Base-by-base conservation (phyloP, 2,113 vertebrate species). In the Eclectus roratus region DNA sequence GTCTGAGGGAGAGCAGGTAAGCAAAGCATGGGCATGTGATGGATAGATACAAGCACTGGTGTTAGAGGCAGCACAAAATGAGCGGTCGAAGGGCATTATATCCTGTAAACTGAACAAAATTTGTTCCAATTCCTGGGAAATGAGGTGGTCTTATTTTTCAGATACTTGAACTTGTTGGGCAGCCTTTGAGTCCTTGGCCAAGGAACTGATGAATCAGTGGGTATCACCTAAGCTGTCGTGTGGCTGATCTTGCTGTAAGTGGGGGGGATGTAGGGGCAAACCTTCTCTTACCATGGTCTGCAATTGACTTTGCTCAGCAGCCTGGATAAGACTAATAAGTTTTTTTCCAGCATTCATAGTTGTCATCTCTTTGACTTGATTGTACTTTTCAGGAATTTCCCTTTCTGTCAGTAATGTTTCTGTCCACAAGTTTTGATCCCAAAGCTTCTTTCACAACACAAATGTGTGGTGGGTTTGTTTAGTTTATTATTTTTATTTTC, bases 11-110 rank as follows among this genome's bases (percentile, higher is more conserved):
- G 37, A 37, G 37, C 37, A 21, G 43, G 53, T 16, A 19, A 71
- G 73, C 39, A 74, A 24, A 18, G 29, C 8, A 4, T 17, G 19
- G 46, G 10, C 21, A 3, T 41, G 65, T 41, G 21, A 4, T 47
- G 11, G 64, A 15, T 33, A 46, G 39, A 31, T 18, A 4, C 35
- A 72, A 47, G 37, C 55, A 41, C 7, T 3, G 0, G 0, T 17
- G 7, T 9, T 68, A 44, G 16, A 33, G 33, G 20, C 58, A 58
- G 55, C 61, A 61, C 65, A 68, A 49, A 85, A 55, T n/a, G 28
- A 66, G 46, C 35, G 60, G 50, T 56, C 0, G 1, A 47, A 80
- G 31, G 19, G 37, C 31, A 31, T 76, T 58, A 71, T 55, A 27
- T 33, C 4, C 3, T 3, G 6, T 31, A 61, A 69, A 37, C 10